Evolutionary conservation across 2,797 vertebrate species (phyloP), one percentile per base, ranked within the genome.

Genomic region (Gymnopithys bicolor): DNA sequence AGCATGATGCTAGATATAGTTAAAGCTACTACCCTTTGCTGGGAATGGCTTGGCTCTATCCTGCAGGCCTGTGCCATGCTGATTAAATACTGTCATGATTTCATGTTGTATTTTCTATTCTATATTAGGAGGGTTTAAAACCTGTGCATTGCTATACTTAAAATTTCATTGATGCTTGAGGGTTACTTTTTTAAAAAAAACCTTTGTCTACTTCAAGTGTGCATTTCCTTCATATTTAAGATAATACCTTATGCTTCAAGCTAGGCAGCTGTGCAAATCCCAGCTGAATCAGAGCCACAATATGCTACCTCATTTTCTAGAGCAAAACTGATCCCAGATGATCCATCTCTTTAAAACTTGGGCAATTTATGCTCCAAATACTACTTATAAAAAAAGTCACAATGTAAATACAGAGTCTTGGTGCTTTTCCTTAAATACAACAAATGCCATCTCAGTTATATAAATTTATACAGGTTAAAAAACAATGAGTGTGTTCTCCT

Each of bases 351-450:
- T 95, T 96, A 91, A 93, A 93, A 84, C 32, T 51, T 83, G 62
- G 56, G 64, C 35, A 86, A 60, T 48, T 71, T 93, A 82, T 69
- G 46, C 32, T 89, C 46, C 83, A 45, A 78, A 39, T 85, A 67
- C 32, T 68, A 64, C 58, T 85, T 56, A 87, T 92, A 96, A 70
- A 95, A 97, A 52, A 75, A 89, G 53, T 95, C 59, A 59, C 71
- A 64, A 70, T 35, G 74, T 92, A 89, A 92, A 62, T 84, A 56
- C n/a, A 64, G 83, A 76, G 35, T 92, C 80, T 84, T n/a, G 68
- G 79, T 95, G 62, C 83, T 95, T 92, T 95, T 87, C 62, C 90
- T 93, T 92, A 83, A 95, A 81, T 81, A 76, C 89, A 95, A 85
- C 55, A 89, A 89, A 86, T 70, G 35, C 21, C 74, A 83, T 82